Percentiles rank a stretch among this genome's conserved stretches.
These are phyloP conservation scores for Malacoraja senta DNA, from an alignment of 2,797 vertebrate genomes.

Conservation along the genomic window DNA sequence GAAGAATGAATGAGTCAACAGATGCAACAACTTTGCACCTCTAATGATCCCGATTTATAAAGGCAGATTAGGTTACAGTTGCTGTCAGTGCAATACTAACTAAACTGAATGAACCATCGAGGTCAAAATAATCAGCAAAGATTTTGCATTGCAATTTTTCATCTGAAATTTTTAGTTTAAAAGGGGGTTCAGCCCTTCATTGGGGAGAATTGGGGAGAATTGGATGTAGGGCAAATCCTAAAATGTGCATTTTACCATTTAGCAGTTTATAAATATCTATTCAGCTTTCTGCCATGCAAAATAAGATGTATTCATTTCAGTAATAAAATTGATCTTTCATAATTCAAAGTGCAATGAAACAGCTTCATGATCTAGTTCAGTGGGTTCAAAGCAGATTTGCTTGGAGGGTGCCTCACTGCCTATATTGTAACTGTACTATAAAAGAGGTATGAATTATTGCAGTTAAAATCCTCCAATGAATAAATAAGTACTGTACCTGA, in stretches of 20 bases:
- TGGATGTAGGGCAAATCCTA: background rate
- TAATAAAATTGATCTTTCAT: background rate
- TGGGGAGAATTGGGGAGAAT: background rate
- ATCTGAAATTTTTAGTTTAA: background rate
- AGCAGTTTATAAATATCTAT: background rate
- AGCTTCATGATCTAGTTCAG: background rate
- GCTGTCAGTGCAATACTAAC: background rate
- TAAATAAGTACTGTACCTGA: slow-evolving; percentile 57
- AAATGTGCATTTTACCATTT: background rate
- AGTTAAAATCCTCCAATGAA: background rate
- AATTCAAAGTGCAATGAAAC: slow-evolving; percentile 33
- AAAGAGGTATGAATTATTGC: background rate
- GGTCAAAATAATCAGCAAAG: background rate
- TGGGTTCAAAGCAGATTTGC: background rate
- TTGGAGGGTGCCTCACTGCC: slow-evolving; percentile 33
- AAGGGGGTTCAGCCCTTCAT: background rate
- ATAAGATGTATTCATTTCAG: background rate
- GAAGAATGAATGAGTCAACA: too few species aligned
- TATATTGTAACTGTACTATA: slow-evolving; percentile 42
- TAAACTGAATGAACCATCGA: background rate
- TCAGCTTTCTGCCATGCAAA: background rate
- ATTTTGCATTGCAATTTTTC: background rate
- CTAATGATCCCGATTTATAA: too few species aligned
- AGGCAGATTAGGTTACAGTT: too few species aligned
- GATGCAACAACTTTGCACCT: too few species aligned